Percentiles rank a stretch among this genome's conserved stretches.
Conservation (phyloP, 2,888 invertebrate species). For the Mechanitis mazaeus region DNA sequence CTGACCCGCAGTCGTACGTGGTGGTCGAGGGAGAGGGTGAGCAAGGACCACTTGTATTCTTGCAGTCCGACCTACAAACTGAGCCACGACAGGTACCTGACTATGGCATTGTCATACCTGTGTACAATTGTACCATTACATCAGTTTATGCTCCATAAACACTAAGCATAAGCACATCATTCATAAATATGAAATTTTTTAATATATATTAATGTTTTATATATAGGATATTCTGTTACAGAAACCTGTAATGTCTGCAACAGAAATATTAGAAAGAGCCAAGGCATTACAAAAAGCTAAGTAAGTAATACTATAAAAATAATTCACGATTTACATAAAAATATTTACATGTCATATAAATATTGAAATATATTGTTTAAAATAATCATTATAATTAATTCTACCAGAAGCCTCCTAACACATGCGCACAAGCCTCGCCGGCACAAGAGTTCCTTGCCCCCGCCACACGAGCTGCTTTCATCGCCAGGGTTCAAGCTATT, state of each 20-base stretch:
- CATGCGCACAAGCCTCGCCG: slow-evolving; percentile 38
- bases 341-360: not conserved
- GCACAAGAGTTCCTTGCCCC: slow-evolving; percentile 49
- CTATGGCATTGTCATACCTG: too few relatives aligned
- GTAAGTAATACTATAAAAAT: slow-evolving; percentile 36
- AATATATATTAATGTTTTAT: not conserved
- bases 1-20: slow-evolving; percentile 47
- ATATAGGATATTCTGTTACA: slow-evolving; percentile 13
- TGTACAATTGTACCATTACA: too few relatives aligned
- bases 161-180: too few relatives aligned
- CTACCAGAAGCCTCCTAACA: slow-evolving; percentile 19
- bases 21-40: slow-evolving; percentile 48
- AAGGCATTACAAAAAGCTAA: slow-evolving; percentile 55
- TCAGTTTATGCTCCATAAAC: too few relatives aligned
- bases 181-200: too few relatives aligned
- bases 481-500: slow-evolving; percentile 67
- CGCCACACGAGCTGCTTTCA: slow-evolving; percentile 56
- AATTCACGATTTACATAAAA: not conserved
- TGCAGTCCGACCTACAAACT: slow-evolving; percentile 38
- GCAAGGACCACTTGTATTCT: slow-evolving; percentile 44
- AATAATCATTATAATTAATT: not conserved
- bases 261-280: slow-evolving; percentile 54
- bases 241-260: slow-evolving; percentile 37
- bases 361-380: too few relatives aligned
- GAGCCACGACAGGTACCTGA: slow-evolving; percentile 1